Conservation (phyloP, 1,140 invertebrate species). For the Ips typographus region DNA sequence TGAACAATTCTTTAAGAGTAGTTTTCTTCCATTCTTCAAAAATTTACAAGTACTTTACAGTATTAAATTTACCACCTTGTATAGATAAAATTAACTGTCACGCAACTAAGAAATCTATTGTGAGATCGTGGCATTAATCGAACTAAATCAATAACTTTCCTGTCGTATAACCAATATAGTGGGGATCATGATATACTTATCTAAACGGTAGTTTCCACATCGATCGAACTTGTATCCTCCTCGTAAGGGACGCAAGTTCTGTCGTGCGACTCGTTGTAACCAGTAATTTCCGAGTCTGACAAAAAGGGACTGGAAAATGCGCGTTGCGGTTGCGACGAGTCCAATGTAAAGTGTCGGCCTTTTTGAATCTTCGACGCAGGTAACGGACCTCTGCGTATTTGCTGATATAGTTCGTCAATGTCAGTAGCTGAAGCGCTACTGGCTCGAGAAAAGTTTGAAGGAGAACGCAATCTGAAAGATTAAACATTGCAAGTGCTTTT, state of each 20-base stretch:
- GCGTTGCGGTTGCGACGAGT: constrained; percentile 9
- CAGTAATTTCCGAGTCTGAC: constrained; percentile 49
- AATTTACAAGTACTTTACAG: too few relatives aligned
- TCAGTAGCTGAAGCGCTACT: constrained; percentile 56
- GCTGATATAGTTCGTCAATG: constrained; percentile 61
- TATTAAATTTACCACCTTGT: too few relatives aligned
- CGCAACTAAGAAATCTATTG: too few relatives aligned
- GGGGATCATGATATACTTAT: background rate
- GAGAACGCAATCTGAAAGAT: constrained; percentile 19
- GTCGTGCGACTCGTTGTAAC: background rate
- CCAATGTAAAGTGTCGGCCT: constrained; percentile 9
- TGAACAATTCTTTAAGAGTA: too few relatives aligned
- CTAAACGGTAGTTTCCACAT: constrained; percentile 45
- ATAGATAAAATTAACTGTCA: too few relatives aligned
- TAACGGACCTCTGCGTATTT: constrained; percentile 53
- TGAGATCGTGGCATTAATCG: too few relatives aligned
- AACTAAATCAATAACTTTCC: too few relatives aligned
- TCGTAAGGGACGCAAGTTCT: background rate
- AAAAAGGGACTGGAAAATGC: constrained; percentile 44
- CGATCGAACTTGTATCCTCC: constrained; percentile 33
- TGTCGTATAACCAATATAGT: too few relatives aligned
- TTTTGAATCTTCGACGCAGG: constrained; percentile 8
- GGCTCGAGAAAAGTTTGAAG: constrained; percentile 36
- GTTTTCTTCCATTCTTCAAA: too few relatives aligned
- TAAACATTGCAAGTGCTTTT: background rate